Conservation (phyloP, 2,113 vertebrate genomes). For the Tylochromis polylepis region DNA sequence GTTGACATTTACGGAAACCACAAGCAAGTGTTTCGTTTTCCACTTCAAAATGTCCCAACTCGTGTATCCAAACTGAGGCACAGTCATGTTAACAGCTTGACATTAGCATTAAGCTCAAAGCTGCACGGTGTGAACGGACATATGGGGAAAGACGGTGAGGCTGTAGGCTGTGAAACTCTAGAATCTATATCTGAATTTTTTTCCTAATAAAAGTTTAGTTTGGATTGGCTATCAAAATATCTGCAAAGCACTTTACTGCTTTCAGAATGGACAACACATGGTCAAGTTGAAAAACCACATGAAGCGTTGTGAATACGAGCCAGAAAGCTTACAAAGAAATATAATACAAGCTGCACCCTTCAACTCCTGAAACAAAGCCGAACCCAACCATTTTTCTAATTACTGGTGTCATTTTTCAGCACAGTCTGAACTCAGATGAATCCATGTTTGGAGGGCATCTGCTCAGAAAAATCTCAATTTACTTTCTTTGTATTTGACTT, state of each 20-base stretch:
- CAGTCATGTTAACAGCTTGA: not conserved
- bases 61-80: not conserved
- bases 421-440: not conserved
- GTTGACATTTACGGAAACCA: not conserved
- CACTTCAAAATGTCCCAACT: not conserved
- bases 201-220: not conserved
- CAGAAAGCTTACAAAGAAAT: not conserved
- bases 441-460: constrained; percentile 29
- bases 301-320: not conserved
- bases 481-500: constrained; percentile 29
- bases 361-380: constrained; percentile 9
- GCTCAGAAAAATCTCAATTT: constrained; percentile 23
- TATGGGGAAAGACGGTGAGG: not conserved
- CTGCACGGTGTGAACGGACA: not conserved
- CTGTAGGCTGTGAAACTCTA: not conserved
- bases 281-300: not conserved
- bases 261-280: not conserved
- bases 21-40: not conserved
- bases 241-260: not conserved
- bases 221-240: not conserved
- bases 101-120: not conserved
- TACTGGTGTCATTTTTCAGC: constrained; percentile 29
- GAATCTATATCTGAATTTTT: not conserved
- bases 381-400: constrained; percentile 25
- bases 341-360: constrained; percentile 9